Evolutionary conservation across 2,888 invertebrate species (phyloP).

Genomic region (Nomada ruficornis): DNA sequence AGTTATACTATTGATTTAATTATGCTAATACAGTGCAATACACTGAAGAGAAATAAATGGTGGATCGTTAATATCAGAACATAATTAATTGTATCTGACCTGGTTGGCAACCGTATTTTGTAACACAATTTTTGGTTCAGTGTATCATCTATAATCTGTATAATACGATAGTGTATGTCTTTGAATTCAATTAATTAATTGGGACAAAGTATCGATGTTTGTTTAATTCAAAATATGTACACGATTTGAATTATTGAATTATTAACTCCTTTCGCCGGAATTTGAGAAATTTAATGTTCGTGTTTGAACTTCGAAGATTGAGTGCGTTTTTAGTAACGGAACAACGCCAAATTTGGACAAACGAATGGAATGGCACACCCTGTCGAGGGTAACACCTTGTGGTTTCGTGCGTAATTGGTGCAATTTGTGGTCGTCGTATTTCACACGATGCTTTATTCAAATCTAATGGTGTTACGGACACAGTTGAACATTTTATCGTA

Average conservation of each 20-base stretch:
- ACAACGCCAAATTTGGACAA: neutral
- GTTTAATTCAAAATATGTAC: neutral
- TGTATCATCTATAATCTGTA: no score
- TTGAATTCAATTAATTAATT: no score
- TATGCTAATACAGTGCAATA: no score
- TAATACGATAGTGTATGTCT: no score
- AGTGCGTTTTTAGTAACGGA: neutral
- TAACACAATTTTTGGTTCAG: no score
- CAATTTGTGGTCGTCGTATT: conserved; percentile 6
- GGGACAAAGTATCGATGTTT: no score
- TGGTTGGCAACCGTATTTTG: no score
- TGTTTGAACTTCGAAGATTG: neutral
- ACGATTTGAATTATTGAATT: neutral
- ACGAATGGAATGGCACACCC: conserved; percentile 11
- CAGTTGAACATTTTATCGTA: neutral
- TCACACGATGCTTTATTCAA: neutral
- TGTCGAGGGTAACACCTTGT: conserved; percentile 3
- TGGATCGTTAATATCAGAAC: no score
- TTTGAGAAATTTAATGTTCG: neutral
- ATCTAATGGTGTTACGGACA: neutral
- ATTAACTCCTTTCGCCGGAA: neutral
- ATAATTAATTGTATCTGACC: no score
- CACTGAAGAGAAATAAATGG: no score
- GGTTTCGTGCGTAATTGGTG: conserved; percentile 5
- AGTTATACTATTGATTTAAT: no score